Base-by-base conservation (phyloP, 2,888 invertebrate species). In the Kryphioiulus occultus region DNA sequence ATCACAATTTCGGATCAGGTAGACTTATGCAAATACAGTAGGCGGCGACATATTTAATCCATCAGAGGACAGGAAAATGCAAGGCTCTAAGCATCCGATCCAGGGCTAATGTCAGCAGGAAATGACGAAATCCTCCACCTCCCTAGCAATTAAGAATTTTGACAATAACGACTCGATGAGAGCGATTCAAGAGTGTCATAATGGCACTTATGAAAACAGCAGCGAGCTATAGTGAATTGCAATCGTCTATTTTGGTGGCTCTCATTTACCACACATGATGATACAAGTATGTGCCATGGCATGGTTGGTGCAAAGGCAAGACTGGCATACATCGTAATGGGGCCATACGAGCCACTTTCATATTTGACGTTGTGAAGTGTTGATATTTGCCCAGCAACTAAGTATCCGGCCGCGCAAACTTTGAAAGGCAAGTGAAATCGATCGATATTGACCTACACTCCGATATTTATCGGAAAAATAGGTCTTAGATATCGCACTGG, bases 391-490 rank as follows among this genome's bases (percentile, higher is more conserved):
- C 53, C 53, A 59, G 53, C 53, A 59, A 59, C 53, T n/a, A n/a
- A 59, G n/a, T 59, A 59, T n/a, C 53, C 53, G 53, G 53, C 53
- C 53, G 53, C 19, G 5, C n/a, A n/a, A 59, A 59, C 53, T 59
- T 59, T 22, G 53, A 59, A 59, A n/a, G 53, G 4, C 53, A 7
- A 17, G n/a, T 47, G 2, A 19, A 47, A 47, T 17, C 53, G n/a
- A 59, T 59, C 53, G 53, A 59, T 59, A 59, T 59, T 59, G 53
- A 59, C 53, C 53, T 59, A 59, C n/a, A 59, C 53, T 59, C n/a
- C 53, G 53, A 59, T 59, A 59, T n/a, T 59, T 59, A 59, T 59
- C n/a, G 53, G 53, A 59, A 59, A 59, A n/a, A 59, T 59, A 59
- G 53, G 53, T 59, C 53, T 59, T 59, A 59, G 19, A n/a, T 59